Percentiles rank a stretch among this genome's conserved stretches.
phyloP scores from a whole-genome alignment of 2,797 vertebrate genomes.

The Cyprinella venusta region DNA sequence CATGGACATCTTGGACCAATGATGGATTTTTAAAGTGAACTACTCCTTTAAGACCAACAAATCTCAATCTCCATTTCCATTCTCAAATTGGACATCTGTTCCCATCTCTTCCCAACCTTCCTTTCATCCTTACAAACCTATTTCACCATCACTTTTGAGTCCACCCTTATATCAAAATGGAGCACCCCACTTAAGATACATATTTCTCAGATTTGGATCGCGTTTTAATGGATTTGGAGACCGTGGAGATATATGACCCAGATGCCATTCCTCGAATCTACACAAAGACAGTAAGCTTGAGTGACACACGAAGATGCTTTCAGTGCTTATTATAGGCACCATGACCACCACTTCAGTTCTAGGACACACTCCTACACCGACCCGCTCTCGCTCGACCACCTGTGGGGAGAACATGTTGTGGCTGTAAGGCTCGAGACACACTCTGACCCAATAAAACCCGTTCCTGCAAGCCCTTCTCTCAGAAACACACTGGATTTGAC shows the following conservation, averaged over 20 bases:
- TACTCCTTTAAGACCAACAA: background rate
- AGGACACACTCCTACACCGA: background rate
- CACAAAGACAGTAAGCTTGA: background rate
- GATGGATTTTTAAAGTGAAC: too few relatives aligned
- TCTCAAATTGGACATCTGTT: conserved; percentile 9
- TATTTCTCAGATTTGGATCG: background rate
- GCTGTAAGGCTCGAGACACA: background rate
- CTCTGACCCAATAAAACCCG: background rate
- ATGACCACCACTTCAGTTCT: background rate
- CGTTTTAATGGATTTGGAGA: conserved; percentile 4
- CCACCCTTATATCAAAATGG: background rate
- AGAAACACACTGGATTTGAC: background rate
- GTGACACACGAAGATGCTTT: background rate
- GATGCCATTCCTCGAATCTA: background rate
- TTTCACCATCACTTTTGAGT: background rate
- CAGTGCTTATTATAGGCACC: background rate
- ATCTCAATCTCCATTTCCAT: background rate
- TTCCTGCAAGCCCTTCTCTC: conserved; percentile 7
- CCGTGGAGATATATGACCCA: background rate
- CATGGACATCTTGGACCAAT: too few relatives aligned
- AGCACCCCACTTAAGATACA: background rate
- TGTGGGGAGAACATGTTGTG: background rate
- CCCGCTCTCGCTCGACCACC: background rate
- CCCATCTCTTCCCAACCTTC: background rate
- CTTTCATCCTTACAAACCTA: background rate